phyloP scores from a whole-genome alignment of 2,888 invertebrate species.

The Chymomyza procnemis region DNA sequence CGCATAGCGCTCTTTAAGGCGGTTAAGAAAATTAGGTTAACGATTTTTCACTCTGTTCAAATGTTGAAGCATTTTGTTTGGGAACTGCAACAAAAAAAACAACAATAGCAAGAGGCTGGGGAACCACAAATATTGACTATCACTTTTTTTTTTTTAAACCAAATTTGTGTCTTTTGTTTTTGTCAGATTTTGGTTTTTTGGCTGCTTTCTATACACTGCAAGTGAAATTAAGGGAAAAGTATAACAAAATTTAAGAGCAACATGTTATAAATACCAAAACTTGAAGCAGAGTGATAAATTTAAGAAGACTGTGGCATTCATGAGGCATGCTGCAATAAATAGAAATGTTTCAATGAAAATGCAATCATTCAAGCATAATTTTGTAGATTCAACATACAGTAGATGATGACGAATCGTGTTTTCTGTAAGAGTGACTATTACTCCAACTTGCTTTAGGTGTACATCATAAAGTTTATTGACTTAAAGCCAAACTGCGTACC shows the following conservation, averaged over 20 bases:
- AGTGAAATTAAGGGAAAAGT: neutral
- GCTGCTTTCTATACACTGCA: neutral
- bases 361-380: too few relatives aligned
- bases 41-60: slow-evolving; percentile 65
- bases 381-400: too few relatives aligned
- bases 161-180: slow-evolving; percentile 50
- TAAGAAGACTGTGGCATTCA: too few relatives aligned
- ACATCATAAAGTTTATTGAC: too few relatives aligned
- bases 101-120: slow-evolving; percentile 8
- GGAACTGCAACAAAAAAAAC: slow-evolving; percentile 13
- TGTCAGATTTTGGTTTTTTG: slow-evolving; percentile 7
- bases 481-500: too few relatives aligned
- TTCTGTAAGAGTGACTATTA: too few relatives aligned
- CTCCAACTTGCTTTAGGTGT: too few relatives aligned
- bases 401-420: too few relatives aligned
- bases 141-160: neutral
- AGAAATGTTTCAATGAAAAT: too few relatives aligned
- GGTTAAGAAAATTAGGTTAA: slow-evolving; percentile 72
- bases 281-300: neutral
- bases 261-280: neutral
- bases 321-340: too few relatives aligned
- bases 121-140: neutral
- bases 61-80: neutral
- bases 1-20: slow-evolving; percentile 12
- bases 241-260: neutral